Percentiles rank a stretch among this genome's conserved stretches.
Evolutionary conservation across 2,888 invertebrate species (phyloP).

Genomic region (Idaea straminata): DNA sequence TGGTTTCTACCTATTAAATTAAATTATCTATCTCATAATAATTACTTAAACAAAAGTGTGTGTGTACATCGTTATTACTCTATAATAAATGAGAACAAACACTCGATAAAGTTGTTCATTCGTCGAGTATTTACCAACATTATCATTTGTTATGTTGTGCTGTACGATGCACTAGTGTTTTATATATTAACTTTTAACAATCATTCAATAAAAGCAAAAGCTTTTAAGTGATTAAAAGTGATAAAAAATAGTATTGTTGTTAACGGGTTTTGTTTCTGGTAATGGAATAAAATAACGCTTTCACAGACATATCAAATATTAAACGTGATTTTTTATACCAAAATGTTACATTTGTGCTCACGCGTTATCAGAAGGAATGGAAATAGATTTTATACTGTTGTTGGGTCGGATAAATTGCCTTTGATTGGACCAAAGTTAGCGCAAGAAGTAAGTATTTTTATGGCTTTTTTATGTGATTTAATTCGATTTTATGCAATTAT

Average conservation of each 20-base stretch:
- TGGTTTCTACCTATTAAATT: no score
- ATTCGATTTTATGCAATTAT: no score
- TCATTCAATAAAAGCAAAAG: neutral
- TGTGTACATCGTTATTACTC: neutral
- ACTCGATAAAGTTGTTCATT: neutral
- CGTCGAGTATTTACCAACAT: neutral
- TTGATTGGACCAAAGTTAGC: slow-evolving; percentile 26
- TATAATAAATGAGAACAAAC: neutral
- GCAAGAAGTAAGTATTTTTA: slow-evolving; percentile 35
- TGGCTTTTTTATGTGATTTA: no score
- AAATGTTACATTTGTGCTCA: slow-evolving; percentile 53
- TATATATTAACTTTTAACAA: neutral
- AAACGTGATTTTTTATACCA: slow-evolving; percentile 13
- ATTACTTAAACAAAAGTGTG: neutral
- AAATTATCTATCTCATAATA: neutral
- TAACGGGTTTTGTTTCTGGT: neutral
- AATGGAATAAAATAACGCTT: slow-evolving; percentile 2
- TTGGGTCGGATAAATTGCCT: slow-evolving; percentile 46
- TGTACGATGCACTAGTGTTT: neutral
- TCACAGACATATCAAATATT: slow-evolving; percentile 7
- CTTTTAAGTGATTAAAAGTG: neutral
- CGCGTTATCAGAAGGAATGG: slow-evolving; percentile 40
- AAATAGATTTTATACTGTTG: slow-evolving; percentile 49
- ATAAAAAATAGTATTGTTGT: neutral
- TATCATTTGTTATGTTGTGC: neutral